phyloP scores from a whole-genome alignment of 2,888 invertebrate species.

The Caenorhabditis sulstoni region DNA sequence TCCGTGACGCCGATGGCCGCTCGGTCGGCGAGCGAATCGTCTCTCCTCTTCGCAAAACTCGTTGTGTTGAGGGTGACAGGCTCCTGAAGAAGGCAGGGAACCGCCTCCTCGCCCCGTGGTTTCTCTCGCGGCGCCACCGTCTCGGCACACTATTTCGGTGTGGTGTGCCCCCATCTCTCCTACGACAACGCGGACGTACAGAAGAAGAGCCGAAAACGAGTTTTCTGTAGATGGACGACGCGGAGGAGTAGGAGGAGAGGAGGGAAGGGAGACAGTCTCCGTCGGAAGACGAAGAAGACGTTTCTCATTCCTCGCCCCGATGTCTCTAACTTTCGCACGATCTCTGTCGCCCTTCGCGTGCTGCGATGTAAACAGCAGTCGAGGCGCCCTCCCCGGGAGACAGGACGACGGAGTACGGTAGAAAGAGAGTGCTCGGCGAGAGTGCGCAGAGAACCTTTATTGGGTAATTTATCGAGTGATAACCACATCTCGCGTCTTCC shows the following conservation, averaged over 20 bases:
- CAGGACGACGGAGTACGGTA: conserved; percentile 52
- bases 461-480: conserved; percentile 56
- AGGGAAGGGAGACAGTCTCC: conserved; percentile 39
- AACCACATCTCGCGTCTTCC: conserved; percentile 22
- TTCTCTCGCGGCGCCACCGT: conserved; percentile 25
- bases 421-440: conserved; percentile 54
- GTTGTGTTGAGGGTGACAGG: conserved; percentile 45
- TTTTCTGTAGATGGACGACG: conserved; percentile 56
- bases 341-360: conserved; percentile 37
- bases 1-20: conserved; percentile 1
- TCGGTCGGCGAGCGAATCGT: conserved; percentile 31
- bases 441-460: conserved; percentile 52
- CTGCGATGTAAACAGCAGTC: conserved; percentile 44
- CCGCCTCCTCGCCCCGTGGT: conserved; percentile 41
- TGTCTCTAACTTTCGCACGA: conserved; percentile 32
- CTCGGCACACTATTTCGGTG: conserved; percentile 50
- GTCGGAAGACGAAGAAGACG: conserved; percentile 54
- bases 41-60: conserved; percentile 37
- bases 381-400: conserved; percentile 24
- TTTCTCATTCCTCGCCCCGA: conserved; percentile 49
- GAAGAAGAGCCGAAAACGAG: conserved; percentile 63
- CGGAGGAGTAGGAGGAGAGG: conserved; percentile 31
- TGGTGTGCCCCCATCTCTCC: not conserved
- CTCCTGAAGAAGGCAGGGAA: conserved; percentile 43
- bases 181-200: conserved; percentile 41